Base-by-base conservation (phyloP, 2,888 invertebrate genomes). In the Rhagonycha lutea region DNA sequence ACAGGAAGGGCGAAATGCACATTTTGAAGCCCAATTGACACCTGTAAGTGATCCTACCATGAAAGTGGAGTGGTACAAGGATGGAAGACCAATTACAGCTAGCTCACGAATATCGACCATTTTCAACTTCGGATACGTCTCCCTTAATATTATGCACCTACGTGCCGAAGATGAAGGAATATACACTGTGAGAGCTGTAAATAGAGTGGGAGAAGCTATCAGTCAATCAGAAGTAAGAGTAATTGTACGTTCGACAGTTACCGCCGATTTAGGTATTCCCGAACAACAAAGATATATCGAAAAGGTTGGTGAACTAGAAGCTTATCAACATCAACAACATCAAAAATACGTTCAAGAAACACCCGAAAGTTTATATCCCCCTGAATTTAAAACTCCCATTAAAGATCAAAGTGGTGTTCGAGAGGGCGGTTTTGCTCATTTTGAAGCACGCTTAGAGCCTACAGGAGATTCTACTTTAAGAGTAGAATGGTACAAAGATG, bases 101-200 rank as follows among this genome's bases (percentile, higher is more conserved):
- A 98, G 98, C 90, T 97, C 98, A 88, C 94, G 98, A 90, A 98
- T 97, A 90, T 96, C 96, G 88, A 96, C 97, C 88, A 96, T 97
- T 91, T 97, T 97, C 92, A 98, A 98, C 93, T 98, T 98, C 92
- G 98, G 98, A 88, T 98, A 98, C 92, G 98, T 98, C 91, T 97
- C 97, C 90, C 94, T 98, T 86, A 98, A 98, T 90, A 98, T 99
- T 89, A 92, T 97, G 94, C 98, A 98, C 94, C 95, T 98, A 92
- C 95, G 98, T 91, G 94, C 95, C 91, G 98, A 99, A 93, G 99
- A 99, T 93, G 94, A 96, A 86, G 98, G 98, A 89, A 94, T 95
- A 89, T 97, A 97, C 85, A 96, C 96, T 84, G 95, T 95, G 87
- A 93, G 96, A 85, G 97, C 97, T 89, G 94, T 95, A 82, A 97